Conservation (phyloP, 92 coral and sea anemone species). For the Micromussa lordhowensis region DNA sequence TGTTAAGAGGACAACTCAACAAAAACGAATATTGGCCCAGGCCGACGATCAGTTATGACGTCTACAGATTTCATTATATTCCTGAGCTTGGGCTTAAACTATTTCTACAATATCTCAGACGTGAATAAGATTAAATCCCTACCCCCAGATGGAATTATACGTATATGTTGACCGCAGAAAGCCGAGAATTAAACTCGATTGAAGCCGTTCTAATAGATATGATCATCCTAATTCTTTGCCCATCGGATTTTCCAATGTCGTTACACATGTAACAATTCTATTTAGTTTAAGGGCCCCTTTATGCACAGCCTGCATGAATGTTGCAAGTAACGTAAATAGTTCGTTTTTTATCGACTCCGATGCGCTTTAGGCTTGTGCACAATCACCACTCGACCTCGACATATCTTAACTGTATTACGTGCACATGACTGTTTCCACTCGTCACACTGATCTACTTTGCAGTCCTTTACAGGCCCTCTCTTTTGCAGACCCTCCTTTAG, state of each 20-base stretch:
- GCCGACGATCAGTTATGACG: neutral
- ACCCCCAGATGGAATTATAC: neutral
- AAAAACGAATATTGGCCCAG: neutral
- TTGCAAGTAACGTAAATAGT: no score
- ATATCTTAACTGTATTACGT: neutral
- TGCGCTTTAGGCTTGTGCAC: neutral
- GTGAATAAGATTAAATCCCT: neutral
- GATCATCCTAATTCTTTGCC: neutral
- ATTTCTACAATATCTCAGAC: neutral
- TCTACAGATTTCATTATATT: neutral
- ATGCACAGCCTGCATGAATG: neutral
- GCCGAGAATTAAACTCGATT: neutral
- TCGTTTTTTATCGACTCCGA: no score
- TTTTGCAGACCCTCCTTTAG: neutral
- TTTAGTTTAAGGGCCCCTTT: neutral
- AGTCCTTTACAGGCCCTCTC: neutral
- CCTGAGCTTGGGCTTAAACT: neutral
- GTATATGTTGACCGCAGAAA: neutral
- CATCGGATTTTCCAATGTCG: neutral
- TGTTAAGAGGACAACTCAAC: neutral
- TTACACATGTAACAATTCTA: neutral
- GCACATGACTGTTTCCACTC: neutral
- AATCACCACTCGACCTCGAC: neutral
- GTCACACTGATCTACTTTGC: neutral
- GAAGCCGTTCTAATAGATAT: neutral